Conservation (phyloP, 2,113 vertebrate species). For the Ictalurus punctatus region DNA sequence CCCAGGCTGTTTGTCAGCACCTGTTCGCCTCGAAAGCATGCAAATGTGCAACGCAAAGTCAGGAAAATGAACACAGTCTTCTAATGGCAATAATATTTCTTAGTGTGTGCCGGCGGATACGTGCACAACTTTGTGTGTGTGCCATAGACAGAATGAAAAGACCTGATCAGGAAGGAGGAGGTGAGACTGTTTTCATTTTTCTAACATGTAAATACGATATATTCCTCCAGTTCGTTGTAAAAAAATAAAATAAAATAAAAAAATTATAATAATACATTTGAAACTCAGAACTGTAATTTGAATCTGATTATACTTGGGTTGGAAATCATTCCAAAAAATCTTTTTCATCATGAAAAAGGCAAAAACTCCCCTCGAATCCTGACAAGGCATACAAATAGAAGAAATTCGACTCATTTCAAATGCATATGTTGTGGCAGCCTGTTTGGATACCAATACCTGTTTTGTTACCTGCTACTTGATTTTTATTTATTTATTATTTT, state of each 20-base stretch:
- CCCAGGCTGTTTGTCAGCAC: slow-evolving; percentile 45
- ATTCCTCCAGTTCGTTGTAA: background rate
- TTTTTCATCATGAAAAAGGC: background rate
- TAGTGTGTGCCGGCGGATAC: slow-evolving; percentile 10
- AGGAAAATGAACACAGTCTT: slow-evolving; percentile 29
- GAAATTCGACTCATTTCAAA: background rate
- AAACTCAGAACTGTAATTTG: background rate
- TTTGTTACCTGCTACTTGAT: background rate
- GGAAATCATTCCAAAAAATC: background rate
- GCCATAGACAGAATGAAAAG: background rate
- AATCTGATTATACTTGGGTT: slow-evolving; percentile 5
- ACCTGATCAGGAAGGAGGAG: background rate
- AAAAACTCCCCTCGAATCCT: background rate
- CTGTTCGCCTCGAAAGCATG: slow-evolving; percentile 41
- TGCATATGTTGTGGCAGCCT: background rate
- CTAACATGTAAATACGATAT: background rate
- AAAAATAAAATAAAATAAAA: background rate
- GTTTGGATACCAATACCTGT: background rate
- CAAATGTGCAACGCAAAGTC: slow-evolving; percentile 20
- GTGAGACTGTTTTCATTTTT: background rate
- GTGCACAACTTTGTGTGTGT: background rate
- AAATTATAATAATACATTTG: background rate
- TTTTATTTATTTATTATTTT: background rate
- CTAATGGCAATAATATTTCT: slow-evolving; percentile 29
- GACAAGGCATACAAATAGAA: slow-evolving; percentile 4